Conservation (phyloP, 2,113 vertebrate genomes). For the Mionectes macconnelli region DNA sequence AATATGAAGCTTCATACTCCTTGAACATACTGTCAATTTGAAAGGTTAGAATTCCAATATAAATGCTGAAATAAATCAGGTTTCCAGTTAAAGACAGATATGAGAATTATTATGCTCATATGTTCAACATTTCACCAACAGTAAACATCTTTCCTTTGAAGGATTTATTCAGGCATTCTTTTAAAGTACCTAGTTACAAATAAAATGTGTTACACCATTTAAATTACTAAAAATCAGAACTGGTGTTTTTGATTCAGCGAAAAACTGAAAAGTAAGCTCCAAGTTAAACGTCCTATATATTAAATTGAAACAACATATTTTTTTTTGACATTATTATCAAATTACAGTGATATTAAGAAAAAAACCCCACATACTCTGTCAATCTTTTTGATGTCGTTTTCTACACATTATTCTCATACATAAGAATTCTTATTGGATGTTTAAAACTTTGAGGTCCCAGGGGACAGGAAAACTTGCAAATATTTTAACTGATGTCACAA, state of each 20-base stretch:
- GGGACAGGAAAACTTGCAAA: background rate
- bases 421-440: background rate
- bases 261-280: background rate
- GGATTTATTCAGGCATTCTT: background rate
- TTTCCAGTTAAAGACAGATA: background rate
- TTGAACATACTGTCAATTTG: background rate
- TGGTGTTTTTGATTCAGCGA: background rate
- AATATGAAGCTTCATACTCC: background rate
- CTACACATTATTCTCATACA: background rate
- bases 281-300: background rate
- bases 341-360: background rate
- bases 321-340: background rate
- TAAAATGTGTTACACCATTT: background rate
- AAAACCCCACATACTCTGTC: background rate
- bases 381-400: background rate
- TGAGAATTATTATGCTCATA: background rate
- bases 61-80: background rate
- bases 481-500: background rate
- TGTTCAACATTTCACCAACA: background rate
- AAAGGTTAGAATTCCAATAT: background rate
- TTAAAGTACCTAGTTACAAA: background rate
- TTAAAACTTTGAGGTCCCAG: background rate
- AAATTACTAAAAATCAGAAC: background rate
- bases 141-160: background rate
- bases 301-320: background rate